Base-by-base conservation (phyloP, 2,113 vertebrate genomes). In the Brevimyrus niger region DNA sequence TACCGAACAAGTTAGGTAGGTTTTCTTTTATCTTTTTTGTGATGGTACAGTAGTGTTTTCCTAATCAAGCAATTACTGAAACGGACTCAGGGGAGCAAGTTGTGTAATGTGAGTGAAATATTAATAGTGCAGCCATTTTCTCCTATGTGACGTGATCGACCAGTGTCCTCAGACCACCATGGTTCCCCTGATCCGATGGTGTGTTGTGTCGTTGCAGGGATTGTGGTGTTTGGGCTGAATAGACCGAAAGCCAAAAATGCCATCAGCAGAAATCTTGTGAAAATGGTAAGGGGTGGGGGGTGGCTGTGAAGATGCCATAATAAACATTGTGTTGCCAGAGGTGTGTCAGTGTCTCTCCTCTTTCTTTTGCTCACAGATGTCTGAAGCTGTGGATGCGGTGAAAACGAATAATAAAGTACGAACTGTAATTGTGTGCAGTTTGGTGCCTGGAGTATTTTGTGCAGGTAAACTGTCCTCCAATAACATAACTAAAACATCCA, bases 401-500 rank as follows among this genome's bases (percentile, higher is more conserved):
- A 99, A 98, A 95, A 96, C 94, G 91, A 97, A 98, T 93, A 98
- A 97, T 94, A 97, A 96, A 96, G 97, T 99, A 46, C 97, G 97
- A 92, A 98, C 97, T 53, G 94, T 99, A 88, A 97, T 99, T 93
- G 91, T 99, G 58, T 97, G 97, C 94, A 99, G 98, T 93, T 94
- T 98, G 95, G 98, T 98, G 89, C 98, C 98, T 38, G 98, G 97
- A 89, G 94, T 99, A 93, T 99, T 99, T 95, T 99, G 98, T 96
- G 98, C 98, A 96, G 98, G 98, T 99, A 96, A 47, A 84, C 21
- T 8, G 2, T 27, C 42, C 35, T 1, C 15, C 35, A 42, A 42
- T 38, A 80, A 19, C 35, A 15, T 80, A 80, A 80, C 13, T 80
- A 80, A 80, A 42, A 80, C 4, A 42, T n/a, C n/a, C n/a, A n/a